phyloP scores from a whole-genome alignment of 2,797 vertebrate species.

The Myotis daubentonii region DNA sequence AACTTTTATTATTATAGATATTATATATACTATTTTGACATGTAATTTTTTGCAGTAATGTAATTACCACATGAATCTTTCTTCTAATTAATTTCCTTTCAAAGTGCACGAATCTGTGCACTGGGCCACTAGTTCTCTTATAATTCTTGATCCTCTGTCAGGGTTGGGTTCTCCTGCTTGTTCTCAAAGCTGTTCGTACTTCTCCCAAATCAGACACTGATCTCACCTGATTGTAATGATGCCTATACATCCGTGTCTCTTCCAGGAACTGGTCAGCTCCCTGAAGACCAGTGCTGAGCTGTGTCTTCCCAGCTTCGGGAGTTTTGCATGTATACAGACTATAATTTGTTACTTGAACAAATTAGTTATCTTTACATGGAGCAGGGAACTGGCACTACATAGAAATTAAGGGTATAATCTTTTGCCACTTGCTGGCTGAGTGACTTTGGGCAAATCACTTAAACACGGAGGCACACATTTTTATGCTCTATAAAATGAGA shows the following conservation, averaged over 20 bases:
- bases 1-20: too few relatives aligned
- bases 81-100: too few relatives aligned
- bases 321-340: background rate
- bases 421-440: background rate
- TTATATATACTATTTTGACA: too few relatives aligned
- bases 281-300: background rate
- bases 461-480: background rate
- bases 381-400: background rate
- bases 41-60: too few relatives aligned
- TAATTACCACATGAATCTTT: too few relatives aligned
- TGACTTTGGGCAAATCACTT: slow-evolving; percentile 14
- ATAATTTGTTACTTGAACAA: slow-evolving; percentile 28
- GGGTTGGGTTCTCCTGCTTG: background rate
- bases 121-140: background rate
- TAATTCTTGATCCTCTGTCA: background rate
- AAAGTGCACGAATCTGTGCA: too few relatives aligned
- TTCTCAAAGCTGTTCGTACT: background rate
- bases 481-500: slow-evolving; percentile 2
- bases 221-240: background rate
- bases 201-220: background rate
- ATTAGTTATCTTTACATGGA: background rate
- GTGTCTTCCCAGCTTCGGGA: background rate
- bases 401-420: background rate
- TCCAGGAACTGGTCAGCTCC: background rate
- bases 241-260: background rate